A percentile compares a stretch with the other conserved stretches of the same genome.
Evolutionary conservation across 2,797 vertebrate genomes (phyloP).

Genomic region (Setipinna tenuifilis): DNA sequence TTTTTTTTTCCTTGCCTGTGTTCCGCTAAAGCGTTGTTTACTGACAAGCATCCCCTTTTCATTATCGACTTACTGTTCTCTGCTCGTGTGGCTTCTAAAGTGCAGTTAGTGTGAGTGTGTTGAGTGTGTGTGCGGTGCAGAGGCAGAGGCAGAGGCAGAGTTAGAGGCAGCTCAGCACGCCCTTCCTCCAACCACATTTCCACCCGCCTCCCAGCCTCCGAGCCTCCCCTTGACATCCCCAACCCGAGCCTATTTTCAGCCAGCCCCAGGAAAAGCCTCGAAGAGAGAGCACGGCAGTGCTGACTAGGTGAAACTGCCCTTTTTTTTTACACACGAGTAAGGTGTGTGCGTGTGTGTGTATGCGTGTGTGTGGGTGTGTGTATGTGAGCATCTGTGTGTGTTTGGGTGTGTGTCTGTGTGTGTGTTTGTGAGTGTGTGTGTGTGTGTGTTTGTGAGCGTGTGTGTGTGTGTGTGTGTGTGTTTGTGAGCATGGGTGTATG

Average conservation of each 20-base stretch:
- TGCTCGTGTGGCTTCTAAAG: neutral
- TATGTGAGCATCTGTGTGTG: neutral
- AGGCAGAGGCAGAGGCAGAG: no score
- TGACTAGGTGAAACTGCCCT: neutral
- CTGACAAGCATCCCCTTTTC: conserved; percentile 18
- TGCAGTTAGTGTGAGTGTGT: conserved; percentile 5
- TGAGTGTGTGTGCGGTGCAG: neutral
- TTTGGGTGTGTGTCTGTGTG: neutral
- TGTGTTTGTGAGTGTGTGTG: neutral
- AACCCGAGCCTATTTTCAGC: neutral
- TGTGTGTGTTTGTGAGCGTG: neutral
- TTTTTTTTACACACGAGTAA: neutral
- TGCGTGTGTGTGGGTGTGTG: neutral
- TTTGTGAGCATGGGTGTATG: neutral
- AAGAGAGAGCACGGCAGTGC: neutral
- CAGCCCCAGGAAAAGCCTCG: conserved; percentile 15
- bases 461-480: neutral
- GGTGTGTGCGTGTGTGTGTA: neutral
- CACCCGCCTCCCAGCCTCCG: neutral
- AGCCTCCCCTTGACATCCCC: neutral
- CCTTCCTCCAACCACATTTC: neutral
- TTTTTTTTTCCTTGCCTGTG: neutral
- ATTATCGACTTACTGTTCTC: neutral
- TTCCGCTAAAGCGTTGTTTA: conserved; percentile 16
- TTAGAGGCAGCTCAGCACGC: neutral